phyloP scores from a whole-genome alignment of 2,113 vertebrate genomes.

The Kryptolebias marmoratus region DNA sequence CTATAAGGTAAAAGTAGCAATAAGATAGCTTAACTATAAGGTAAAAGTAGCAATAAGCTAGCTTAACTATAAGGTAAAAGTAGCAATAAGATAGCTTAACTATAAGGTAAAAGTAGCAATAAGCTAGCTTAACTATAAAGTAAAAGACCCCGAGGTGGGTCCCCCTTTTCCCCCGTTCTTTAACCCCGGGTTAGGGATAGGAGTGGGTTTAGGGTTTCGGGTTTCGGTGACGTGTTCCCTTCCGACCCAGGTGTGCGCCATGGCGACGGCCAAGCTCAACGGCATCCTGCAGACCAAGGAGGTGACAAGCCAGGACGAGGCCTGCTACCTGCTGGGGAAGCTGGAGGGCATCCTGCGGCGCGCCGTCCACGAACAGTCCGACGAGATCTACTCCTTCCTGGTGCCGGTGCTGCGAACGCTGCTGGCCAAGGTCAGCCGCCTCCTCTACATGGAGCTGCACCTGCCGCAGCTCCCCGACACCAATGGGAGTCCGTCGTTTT shows the following conservation, averaged over 20 bases:
- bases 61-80: too few species aligned
- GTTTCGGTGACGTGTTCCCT: background rate
- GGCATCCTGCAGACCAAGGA: slow-evolving; percentile 94
- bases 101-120: too few species aligned
- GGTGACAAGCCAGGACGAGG: slow-evolving; percentile 92
- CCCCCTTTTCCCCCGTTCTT: too few species aligned
- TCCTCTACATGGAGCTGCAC: slow-evolving; percentile 96
- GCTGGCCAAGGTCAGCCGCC: slow-evolving; percentile 92
- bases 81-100: too few species aligned
- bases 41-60: too few species aligned
- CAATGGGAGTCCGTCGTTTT: slow-evolving; percentile 94
- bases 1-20: too few species aligned
- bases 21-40: too few species aligned
- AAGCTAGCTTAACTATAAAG: too few species aligned
- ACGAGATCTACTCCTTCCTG: slow-evolving; percentile 93
- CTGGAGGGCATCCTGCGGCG: slow-evolving; percentile 90
- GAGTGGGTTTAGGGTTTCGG: too few species aligned
- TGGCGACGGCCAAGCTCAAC: slow-evolving; percentile 96
- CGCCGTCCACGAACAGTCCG: slow-evolving; percentile 86
- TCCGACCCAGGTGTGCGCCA: slow-evolving; percentile 86
- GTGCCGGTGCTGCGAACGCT: slow-evolving; percentile 93
- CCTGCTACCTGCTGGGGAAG: slow-evolving; percentile 93
- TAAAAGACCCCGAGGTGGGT: too few species aligned
- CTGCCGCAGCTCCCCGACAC: slow-evolving; percentile 93
- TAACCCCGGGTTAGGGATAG: too few species aligned